Percentiles rank a stretch among this genome's conserved stretches.
phyloP scores from a whole-genome alignment of 2,888 invertebrate genomes.

The Tetramorium bicarinatum region DNA sequence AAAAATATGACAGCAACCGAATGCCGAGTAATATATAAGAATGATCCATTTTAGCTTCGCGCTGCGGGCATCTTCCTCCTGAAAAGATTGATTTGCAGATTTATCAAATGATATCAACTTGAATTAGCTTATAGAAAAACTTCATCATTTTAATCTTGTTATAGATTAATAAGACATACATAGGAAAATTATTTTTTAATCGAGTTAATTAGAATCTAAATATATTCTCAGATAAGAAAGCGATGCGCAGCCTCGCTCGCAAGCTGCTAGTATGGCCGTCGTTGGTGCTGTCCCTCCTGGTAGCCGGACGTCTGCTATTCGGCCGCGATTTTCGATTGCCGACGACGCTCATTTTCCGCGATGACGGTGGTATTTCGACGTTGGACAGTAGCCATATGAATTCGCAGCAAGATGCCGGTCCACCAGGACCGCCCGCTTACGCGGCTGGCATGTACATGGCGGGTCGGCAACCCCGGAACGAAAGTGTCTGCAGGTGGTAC shows the following conservation, averaged over 20 bases:
- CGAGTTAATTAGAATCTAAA: constrained; percentile 2
- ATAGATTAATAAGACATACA: not conserved
- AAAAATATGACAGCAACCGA: constrained; percentile 20
- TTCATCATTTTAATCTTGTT: not conserved
- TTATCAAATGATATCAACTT: not conserved
- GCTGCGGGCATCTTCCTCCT: not conserved
- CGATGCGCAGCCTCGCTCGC: constrained; percentile 71
- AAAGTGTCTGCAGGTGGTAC: constrained; percentile 88
- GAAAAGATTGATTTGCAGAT: not conserved
- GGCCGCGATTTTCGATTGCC: constrained; percentile 64
- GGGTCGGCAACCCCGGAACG: constrained; percentile 85
- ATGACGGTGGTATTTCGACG: constrained; percentile 52
- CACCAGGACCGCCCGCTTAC: constrained; percentile 78
- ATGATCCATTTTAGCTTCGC: constrained; percentile 24
- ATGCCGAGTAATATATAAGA: not conserved
- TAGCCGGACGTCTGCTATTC: constrained; percentile 73
- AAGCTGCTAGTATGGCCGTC: constrained; percentile 73
- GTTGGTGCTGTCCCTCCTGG: constrained; percentile 67
- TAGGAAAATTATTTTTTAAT: not conserved
- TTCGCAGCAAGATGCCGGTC: constrained; percentile 41
- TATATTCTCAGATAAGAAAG: constrained; percentile 21
- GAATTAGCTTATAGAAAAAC: not conserved
- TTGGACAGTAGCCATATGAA: constrained; percentile 16
- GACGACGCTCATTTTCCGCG: constrained; percentile 48
- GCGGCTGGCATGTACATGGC: constrained; percentile 87